These are phyloP conservation scores for Clarias pachynema DNA, from an alignment of 2,797 vertebrate genomes.

Conservation along the genomic window DNA sequence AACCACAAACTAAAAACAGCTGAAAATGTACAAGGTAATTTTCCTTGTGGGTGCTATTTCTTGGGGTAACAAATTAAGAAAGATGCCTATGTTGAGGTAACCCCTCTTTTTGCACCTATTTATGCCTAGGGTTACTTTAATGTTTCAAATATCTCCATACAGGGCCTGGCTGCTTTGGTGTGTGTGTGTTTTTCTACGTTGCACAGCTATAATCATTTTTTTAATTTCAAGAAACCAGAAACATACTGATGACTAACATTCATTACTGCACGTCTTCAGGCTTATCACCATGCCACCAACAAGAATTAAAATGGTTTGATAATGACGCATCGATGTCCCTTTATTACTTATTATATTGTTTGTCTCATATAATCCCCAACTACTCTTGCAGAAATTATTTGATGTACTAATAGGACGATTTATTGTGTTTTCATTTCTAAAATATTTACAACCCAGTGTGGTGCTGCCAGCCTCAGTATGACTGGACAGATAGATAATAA, in stretches of 20 bases:
- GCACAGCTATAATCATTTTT: not conserved
- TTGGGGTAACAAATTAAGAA: conserved; percentile 45
- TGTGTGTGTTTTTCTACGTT: not conserved
- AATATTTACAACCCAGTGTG: conserved; percentile 39
- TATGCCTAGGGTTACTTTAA: conserved; percentile 26
- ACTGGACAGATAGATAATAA: conserved; percentile 55
- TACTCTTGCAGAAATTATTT: not conserved
- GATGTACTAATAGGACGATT: conserved; percentile 49
- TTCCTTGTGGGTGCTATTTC: conserved; percentile 59
- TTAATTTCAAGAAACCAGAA: not conserved
- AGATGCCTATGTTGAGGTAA: not conserved
- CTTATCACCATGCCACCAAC: not conserved
- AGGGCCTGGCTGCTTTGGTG: not conserved
- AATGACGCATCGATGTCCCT: conserved; percentile 14
- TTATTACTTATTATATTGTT: not conserved
- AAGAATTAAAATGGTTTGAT: conserved; percentile 34
- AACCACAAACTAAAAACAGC: conserved; percentile 79
- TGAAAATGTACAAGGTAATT: conserved; percentile 63
- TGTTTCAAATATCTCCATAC: conserved; percentile 40
- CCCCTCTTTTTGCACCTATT: conserved; percentile 40
- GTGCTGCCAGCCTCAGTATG: conserved; percentile 42
- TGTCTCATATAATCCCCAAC: not conserved
- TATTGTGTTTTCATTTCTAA: conserved; percentile 46
- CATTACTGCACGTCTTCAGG: not conserved
- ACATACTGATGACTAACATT: conserved; percentile 1